These are phyloP conservation scores for Hypotaenidia okinawae DNA, from an alignment of 2,797 vertebrate genomes.

Conservation along the genomic window DNA sequence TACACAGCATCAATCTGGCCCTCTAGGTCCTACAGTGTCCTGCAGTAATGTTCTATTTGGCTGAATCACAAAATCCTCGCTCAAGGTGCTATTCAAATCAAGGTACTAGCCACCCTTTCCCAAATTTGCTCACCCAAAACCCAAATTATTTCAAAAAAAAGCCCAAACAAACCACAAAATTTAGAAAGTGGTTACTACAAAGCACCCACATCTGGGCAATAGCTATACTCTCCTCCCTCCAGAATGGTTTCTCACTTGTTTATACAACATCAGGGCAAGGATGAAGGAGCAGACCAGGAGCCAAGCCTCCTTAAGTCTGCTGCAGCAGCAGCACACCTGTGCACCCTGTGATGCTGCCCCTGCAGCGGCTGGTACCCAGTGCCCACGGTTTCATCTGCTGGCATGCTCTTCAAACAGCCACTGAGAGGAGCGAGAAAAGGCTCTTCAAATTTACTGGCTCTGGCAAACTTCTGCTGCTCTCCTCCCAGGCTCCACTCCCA, in stretches of 20 bases:
- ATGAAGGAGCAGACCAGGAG: not conserved
- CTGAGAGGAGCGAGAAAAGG: not conserved
- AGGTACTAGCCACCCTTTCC: not conserved
- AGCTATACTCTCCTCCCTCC: not conserved
- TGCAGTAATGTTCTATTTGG: not conserved
- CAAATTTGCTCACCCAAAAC: not conserved
- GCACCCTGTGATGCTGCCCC: not conserved
- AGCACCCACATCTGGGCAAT: not conserved
- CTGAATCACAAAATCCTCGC: not conserved
- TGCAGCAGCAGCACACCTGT: not conserved
- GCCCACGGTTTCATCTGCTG: not conserved
- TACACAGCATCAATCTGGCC: not conserved
- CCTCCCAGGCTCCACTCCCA: not conserved
- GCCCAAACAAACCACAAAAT: too few species aligned
- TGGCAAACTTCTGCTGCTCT: not conserved
- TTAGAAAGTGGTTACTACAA: not conserved
- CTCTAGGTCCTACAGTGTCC: not conserved
- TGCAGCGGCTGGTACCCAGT: not conserved
- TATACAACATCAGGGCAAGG: not conserved
- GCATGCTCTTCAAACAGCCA: not conserved
- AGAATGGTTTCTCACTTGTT: not conserved
- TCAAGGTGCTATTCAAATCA: not conserved
- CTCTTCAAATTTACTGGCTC: not conserved
- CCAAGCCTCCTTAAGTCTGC: not conserved
- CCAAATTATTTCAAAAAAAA: not conserved